Conservation (phyloP, 2,888 invertebrate genomes). For the Luperina testacea region DNA sequence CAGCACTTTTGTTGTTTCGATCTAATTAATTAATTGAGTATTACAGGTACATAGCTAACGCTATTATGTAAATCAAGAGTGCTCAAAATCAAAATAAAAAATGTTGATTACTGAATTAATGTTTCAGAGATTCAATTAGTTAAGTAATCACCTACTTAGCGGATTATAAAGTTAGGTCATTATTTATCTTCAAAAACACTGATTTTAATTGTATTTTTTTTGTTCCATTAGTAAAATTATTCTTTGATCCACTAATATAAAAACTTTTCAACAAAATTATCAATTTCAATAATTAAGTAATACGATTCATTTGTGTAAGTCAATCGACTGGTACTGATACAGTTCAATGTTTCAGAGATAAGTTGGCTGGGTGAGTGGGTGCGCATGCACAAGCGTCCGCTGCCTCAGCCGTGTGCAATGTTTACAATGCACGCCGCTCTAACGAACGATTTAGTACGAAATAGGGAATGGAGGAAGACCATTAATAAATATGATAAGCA, state of each 20-base stretch:
- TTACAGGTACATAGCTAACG: not conserved
- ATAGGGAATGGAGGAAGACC: not conserved
- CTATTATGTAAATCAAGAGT: no score
- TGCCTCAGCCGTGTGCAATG: constrained; percentile 55
- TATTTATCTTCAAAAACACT: not conserved
- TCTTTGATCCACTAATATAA: not conserved
- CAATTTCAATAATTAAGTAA: not conserved
- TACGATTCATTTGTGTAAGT: constrained; percentile 12
- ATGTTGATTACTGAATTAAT: not conserved
- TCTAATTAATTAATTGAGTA: not conserved
- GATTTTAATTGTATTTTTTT: not conserved
- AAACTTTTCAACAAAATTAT: not conserved
- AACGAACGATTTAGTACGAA: not conserved
- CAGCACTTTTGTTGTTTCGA: not conserved
- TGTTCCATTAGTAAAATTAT: not conserved
- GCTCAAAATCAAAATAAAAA: not conserved
- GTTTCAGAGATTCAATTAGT: not conserved
- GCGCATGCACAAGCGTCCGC: constrained; percentile 44
- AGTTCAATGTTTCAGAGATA: constrained; percentile 50
- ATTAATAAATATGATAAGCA: not conserved
- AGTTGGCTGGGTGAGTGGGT: constrained; percentile 32
- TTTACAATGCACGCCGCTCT: constrained; percentile 47
- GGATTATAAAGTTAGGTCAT: not conserved
- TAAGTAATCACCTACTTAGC: not conserved
- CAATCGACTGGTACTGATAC: constrained; percentile 42